Evolutionary conservation across 2,797 vertebrate genomes (phyloP), one percentile per base, ranked within the genome.

Genomic region (Xiphorhynchus erythropygius): DNA sequence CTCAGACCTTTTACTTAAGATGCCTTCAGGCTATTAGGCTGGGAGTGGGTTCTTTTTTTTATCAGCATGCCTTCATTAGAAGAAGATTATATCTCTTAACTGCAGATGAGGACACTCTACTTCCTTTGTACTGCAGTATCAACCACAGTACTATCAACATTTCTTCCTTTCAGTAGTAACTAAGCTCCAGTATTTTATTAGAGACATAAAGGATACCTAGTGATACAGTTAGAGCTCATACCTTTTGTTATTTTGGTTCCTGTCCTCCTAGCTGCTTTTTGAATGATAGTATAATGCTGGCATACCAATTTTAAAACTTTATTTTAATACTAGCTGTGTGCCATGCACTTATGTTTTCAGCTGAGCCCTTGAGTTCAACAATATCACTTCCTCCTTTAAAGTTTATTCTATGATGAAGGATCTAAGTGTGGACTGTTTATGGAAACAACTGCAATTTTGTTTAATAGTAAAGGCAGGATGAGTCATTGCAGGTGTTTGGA

Each of bases 1-100:
- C 59, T 94, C 73, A 79, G 92, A 63, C 16, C 15, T 73, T 96
- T 86, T 60, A 88, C 87, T 87, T 94, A 79, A 86, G 79, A 86
- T 93, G 69, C 85, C 94, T 93, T 85, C 67, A 86, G 89, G 87
- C 91, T 93, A 87, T 82, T 86, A 79, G 62, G 42, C 47, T 85
- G 53, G 63, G 69, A 93, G 84, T 60, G 44, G 28, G 14, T 16
- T 68, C 2, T 56, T n/a, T 74, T 78, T 73, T 90, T 83, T 22
- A 32, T 10, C 32, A 79, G 35, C 42, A 56, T 60, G 87, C 93
- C 82, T 91, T 96, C 81, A 75, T 95, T 93, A 96, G 59, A n/a
- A n/a, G n/a, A n/a, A 35, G 76, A 30, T 84, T 78, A 60, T 67
- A 55, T 59, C 63, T 93, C 71, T 94, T 86, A 88, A 94, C 91